A percentile compares a stretch with the other conserved stretches of the same genome.
Conservation (phyloP, 2,113 vertebrate genomes). For the Pseudonaja textilis region DNA sequence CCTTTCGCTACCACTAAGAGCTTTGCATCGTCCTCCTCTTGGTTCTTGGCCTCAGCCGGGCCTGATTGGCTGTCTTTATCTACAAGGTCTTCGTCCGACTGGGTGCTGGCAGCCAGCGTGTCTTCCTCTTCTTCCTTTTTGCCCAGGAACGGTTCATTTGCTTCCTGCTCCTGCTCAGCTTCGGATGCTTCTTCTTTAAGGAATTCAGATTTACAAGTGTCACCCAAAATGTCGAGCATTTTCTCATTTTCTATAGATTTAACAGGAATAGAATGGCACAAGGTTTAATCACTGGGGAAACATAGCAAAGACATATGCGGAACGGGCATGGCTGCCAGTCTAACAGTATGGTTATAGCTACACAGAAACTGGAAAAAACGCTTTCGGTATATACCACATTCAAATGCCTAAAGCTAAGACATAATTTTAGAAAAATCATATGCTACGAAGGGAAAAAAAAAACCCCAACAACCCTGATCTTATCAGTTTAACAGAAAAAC, state of each 20-base stretch:
- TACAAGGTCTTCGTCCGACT: slow-evolving; percentile 73
- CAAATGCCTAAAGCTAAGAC: slow-evolving; percentile 53
- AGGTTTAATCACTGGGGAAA: slow-evolving; percentile 99
- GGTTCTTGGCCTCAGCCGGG: slow-evolving; percentile 72
- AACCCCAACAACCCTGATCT: slow-evolving; percentile 40
- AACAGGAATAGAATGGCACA: slow-evolving; percentile 99
- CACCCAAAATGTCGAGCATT: slow-evolving; percentile 93
- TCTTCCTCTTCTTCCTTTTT: slow-evolving; percentile 87
- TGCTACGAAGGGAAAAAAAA: slow-evolving; percentile 64
- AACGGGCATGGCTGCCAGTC: slow-evolving; percentile 91
- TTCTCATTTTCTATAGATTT: slow-evolving; percentile 99
- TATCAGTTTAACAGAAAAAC: slow-evolving; percentile 65
- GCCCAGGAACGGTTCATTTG: slow-evolving; percentile 77
- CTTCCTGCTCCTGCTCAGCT: slow-evolving; percentile 86
- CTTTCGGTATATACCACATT: slow-evolving; percentile 61
- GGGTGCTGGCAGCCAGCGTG: slow-evolving; percentile 72
- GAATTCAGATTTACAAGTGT: slow-evolving; percentile 98
- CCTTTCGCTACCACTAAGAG: slow-evolving; percentile 78
- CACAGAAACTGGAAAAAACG: slow-evolving; percentile 80
- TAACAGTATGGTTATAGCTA: slow-evolving; percentile 80
- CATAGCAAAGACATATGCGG: slow-evolving; percentile 95
- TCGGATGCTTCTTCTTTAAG: slow-evolving; percentile 87
- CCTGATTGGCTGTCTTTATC: slow-evolving; percentile 80
- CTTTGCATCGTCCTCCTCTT: slow-evolving; percentile 77
- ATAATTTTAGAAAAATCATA: slow-evolving; percentile 47